Evolutionary conservation across 2,113 vertebrate species (phyloP).

Genomic region (Sardina pilchardus): DNA sequence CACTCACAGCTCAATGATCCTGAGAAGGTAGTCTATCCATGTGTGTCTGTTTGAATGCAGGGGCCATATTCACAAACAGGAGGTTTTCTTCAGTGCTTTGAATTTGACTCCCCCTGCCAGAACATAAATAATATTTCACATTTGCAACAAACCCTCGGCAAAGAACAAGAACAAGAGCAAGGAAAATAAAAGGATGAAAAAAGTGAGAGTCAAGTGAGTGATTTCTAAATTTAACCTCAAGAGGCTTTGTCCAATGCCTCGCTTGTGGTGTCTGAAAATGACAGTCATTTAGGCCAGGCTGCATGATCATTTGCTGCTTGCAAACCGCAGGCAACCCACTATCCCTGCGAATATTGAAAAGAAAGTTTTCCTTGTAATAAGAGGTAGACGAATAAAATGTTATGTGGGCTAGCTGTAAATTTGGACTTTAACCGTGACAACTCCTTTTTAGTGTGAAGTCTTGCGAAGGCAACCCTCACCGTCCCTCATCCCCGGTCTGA

Average conservation of each 20-base stretch:
- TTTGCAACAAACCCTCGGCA: neutral
- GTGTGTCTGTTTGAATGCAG: too few species aligned
- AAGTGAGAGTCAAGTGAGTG: neutral
- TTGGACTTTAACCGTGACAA: slow-evolving; percentile 6
- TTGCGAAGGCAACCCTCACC: neutral
- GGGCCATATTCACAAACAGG: too few species aligned
- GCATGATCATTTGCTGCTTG: neutral
- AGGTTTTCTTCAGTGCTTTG: too few species aligned
- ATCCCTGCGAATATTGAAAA: neutral
- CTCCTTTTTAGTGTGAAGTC: neutral
- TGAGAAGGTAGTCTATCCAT: too few species aligned
- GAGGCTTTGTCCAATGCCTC: neutral
- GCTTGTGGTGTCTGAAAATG: neutral
- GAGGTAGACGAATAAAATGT: neutral
- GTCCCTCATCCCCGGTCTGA: neutral
- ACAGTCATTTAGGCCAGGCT: neutral
- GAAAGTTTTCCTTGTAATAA: slow-evolving; percentile 3
- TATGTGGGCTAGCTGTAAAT: neutral
- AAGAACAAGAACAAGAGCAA: neutral
- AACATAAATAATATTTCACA: neutral
- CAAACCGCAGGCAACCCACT: neutral
- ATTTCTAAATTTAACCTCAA: neutral
- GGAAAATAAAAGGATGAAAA: neutral
- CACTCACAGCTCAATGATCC: too few species aligned
- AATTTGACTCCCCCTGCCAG: neutral